Conservation (phyloP, 1,140 invertebrate species). For the Glossosoma conforme region DNA sequence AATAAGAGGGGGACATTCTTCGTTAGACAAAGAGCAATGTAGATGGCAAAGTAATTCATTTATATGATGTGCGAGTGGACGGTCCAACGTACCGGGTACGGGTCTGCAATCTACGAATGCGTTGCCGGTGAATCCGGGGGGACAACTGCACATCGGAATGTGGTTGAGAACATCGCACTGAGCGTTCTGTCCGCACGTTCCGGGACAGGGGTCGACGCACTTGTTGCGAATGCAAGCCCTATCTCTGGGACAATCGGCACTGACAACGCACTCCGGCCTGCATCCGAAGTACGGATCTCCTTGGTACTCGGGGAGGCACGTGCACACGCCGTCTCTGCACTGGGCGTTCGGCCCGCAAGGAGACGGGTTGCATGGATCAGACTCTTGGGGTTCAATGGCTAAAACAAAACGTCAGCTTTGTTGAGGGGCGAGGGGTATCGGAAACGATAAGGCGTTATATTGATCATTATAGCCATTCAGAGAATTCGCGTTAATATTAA, state of each 20-base stretch:
- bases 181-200: slow-evolving; percentile 62
- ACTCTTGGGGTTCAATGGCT: slow-evolving; percentile 38
- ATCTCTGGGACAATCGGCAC: slow-evolving; percentile 61
- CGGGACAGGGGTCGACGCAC: slow-evolving; percentile 65
- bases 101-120: slow-evolving; percentile 58
- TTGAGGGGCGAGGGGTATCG: no score
- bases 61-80: slow-evolving; percentile 56
- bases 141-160: slow-evolving; percentile 65
- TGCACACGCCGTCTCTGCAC: slow-evolving; percentile 57
- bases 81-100: slow-evolving; percentile 47
- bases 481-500: no score
- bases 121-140: slow-evolving; percentile 56
- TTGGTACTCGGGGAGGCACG: slow-evolving; percentile 60
- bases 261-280: slow-evolving; percentile 65
- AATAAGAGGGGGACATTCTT: neutral
- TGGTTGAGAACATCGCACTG: slow-evolving; percentile 66
- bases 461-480: no score
- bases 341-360: slow-evolving; percentile 63
- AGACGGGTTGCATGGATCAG: slow-evolving; percentile 59
- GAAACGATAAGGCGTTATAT: no score
- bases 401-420: slow-evolving; percentile 46
- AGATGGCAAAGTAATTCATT: neutral
- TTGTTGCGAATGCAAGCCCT: slow-evolving; percentile 65
- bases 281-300: slow-evolving; percentile 66
- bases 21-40: no score